Conservation (phyloP, 2,888 invertebrate genomes). For the Flexamia atlantica region DNA sequence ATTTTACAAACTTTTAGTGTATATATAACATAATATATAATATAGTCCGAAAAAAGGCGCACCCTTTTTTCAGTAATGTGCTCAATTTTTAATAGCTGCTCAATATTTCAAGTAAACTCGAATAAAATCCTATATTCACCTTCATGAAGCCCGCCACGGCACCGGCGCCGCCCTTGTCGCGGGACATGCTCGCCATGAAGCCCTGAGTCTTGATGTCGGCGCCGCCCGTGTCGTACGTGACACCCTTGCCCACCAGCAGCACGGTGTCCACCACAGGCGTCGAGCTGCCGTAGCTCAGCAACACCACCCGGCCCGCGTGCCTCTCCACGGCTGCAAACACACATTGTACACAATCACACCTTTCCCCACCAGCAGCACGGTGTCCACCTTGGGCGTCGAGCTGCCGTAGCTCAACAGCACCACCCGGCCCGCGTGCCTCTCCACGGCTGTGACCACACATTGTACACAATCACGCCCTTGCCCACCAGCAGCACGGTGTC, state of each 20-base stretch:
- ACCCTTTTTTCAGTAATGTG: too few species aligned
- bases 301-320: slow-evolving; percentile 86
- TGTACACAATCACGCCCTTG: slow-evolving; percentile 85
- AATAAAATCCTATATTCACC: too few species aligned
- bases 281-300: slow-evolving; percentile 86
- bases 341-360: too few species aligned
- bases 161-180: slow-evolving; percentile 97
- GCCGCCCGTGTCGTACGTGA: slow-evolving; percentile 93
- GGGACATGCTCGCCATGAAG: slow-evolving; percentile 92
- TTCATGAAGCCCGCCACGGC: slow-evolving; percentile 95
- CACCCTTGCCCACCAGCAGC: slow-evolving; percentile 95
- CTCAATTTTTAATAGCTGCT: too few species aligned
- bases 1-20: too few species aligned
- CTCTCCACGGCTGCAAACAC: slow-evolving; percentile 72
- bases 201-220: slow-evolving; percentile 90
- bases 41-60: too few species aligned
- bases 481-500: slow-evolving; percentile 93
- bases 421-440: slow-evolving; percentile 83
- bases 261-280: slow-evolving; percentile 81
- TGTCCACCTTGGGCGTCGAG: slow-evolving; percentile 79
- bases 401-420: slow-evolving; percentile 89
- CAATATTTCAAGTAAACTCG: too few species aligned
- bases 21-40: too few species aligned
- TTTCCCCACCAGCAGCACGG: slow-evolving; percentile 89
- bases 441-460: slow-evolving; percentile 70